These are phyloP conservation scores for Albula glossodonta DNA, from an alignment of 2,113 vertebrate genomes.

Conservation along the genomic window DNA sequence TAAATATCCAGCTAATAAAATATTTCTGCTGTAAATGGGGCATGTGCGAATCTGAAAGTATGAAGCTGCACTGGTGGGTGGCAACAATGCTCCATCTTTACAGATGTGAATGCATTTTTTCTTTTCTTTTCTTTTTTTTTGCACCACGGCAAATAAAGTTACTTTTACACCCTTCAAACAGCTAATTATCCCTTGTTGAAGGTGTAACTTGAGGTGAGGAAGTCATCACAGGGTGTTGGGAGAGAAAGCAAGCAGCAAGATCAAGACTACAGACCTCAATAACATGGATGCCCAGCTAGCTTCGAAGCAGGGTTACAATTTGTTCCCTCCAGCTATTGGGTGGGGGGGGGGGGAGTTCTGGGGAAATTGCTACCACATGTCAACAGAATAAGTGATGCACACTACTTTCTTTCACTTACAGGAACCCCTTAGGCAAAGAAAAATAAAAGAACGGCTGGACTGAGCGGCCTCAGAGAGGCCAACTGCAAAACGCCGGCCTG, in stretches of 20 bases:
- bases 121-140: background rate
- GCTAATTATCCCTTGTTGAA: constrained; percentile 2
- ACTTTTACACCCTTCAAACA: background rate
- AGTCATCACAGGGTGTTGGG: constrained; percentile 15
- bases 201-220: background rate
- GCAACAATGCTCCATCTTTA: background rate
- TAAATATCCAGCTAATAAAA: background rate
- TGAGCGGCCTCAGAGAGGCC: constrained; percentile 15
- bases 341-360: constrained; percentile 10
- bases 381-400: constrained; percentile 50
- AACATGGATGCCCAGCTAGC: constrained; percentile 40
- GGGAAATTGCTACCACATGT: constrained; percentile 68
- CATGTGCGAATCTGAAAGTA: background rate
- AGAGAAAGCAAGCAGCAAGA: constrained; percentile 15
- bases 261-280: constrained; percentile 34
- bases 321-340: constrained; percentile 50
- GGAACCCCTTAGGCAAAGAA: constrained; percentile 51
- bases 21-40: background rate
- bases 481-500: background rate
- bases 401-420: constrained; percentile 46
- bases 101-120: background rate
- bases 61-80: background rate
- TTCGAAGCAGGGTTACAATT: constrained; percentile 42
- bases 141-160: background rate
- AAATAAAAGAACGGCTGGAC: constrained; percentile 39